A percentile compares a stretch with the other conserved stretches of the same genome.
Conservation (phyloP, 2,888 invertebrate species). For the Sinentomon sp. region DNA sequence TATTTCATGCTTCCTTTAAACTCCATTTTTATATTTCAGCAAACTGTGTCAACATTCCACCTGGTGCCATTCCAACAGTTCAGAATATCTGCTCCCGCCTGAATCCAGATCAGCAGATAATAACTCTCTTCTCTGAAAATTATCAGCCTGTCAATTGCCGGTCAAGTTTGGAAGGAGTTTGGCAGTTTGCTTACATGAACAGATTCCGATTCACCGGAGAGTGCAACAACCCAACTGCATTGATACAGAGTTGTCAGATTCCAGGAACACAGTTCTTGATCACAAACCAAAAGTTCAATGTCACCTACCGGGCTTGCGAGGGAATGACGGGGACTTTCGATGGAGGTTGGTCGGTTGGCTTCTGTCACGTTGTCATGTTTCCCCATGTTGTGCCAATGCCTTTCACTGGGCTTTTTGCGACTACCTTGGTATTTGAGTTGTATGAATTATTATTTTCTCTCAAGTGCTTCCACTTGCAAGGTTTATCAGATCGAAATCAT, state of each 20-base stretch:
- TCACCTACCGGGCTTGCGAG: conserved; percentile 66
- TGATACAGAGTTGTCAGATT: conserved; percentile 77
- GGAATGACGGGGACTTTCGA: conserved; percentile 74
- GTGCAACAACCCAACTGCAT: conserved; percentile 45
- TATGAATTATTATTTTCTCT: no score
- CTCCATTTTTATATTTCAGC: conserved; percentile 23
- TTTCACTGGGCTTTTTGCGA: no score
- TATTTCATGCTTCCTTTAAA: conserved; percentile 1
- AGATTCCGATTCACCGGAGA: conserved; percentile 71
- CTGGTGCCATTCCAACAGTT: conserved; percentile 36
- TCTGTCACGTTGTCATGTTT: no score
- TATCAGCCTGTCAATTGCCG: conserved; percentile 70
- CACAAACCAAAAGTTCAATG: conserved; percentile 86
- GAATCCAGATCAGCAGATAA: conserved; percentile 45
- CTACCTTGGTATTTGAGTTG: no score
- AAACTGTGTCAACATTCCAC: conserved; percentile 40
- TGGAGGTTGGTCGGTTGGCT: conserved; percentile 37
- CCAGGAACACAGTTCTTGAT: conserved; percentile 86
- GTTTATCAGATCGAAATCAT: no score
- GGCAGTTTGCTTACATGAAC: conserved; percentile 80
- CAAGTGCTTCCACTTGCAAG: no score
- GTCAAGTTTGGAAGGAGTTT: conserved; percentile 79
- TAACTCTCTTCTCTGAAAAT: conserved; percentile 67
- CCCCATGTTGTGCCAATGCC: no score
- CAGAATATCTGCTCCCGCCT: conserved; percentile 45